Evolutionary conservation across 2,797 vertebrate species (phyloP).

Genomic region (Selene dorsalis): DNA sequence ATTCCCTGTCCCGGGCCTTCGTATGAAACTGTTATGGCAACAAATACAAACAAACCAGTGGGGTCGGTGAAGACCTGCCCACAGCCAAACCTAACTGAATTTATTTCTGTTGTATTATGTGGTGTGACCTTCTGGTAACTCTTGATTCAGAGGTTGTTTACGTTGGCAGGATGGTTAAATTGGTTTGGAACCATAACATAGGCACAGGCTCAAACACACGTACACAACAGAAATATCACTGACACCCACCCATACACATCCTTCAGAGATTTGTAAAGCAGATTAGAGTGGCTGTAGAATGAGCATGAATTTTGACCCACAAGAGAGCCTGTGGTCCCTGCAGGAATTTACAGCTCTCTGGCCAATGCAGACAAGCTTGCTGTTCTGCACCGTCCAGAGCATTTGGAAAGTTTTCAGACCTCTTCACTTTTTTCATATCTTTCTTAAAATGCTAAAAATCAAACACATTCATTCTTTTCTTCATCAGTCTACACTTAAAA

Average conservation of each 20-base stretch:
- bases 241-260: slow-evolving; percentile 48
- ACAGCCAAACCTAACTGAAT: slow-evolving; percentile 51
- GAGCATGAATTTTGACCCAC: slow-evolving; percentile 57
- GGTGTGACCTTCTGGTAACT: slow-evolving; percentile 69
- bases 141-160: slow-evolving; percentile 61
- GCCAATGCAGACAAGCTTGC: slow-evolving; percentile 22
- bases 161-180: slow-evolving; percentile 54
- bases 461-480: neutral
- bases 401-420: neutral
- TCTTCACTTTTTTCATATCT: neutral
- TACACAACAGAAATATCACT: slow-evolving; percentile 60
- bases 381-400: neutral
- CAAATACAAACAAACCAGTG: slow-evolving; percentile 45
- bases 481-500: neutral
- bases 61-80: slow-evolving; percentile 37
- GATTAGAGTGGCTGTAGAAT: slow-evolving; percentile 52
- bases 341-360: slow-evolving; percentile 50
- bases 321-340: slow-evolving; percentile 55
- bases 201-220: slow-evolving; percentile 38
- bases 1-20: neutral
- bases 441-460: too few species aligned
- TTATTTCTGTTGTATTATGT: slow-evolving; percentile 60
- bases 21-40: slow-evolving; percentile 54
- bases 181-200: slow-evolving; percentile 60
- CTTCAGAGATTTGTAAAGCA: slow-evolving; percentile 59